Percentiles rank a stretch among this genome's conserved stretches.
Evolutionary conservation across 2,113 vertebrate genomes (phyloP).

Genomic region (Salvelinus namaycush): DNA sequence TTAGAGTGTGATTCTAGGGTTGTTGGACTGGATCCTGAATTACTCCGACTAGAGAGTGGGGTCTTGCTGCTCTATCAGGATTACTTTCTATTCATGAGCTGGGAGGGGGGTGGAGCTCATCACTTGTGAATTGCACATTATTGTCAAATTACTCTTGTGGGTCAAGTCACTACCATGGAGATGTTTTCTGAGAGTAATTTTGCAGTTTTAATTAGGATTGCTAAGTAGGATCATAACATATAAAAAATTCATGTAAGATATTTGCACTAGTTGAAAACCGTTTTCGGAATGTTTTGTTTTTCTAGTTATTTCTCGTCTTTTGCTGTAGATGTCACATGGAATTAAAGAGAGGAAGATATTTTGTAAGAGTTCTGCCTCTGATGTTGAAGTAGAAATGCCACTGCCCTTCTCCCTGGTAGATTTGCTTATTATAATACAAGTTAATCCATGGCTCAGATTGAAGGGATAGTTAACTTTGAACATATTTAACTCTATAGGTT

Average conservation of each 20-base stretch:
- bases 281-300: constrained; percentile 68
- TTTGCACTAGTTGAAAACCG: constrained; percentile 72
- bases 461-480: background rate
- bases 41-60: constrained; percentile 23
- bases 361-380: constrained; percentile 59
- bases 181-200: constrained; percentile 67
- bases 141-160: constrained; percentile 71
- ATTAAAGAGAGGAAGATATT: constrained; percentile 59
- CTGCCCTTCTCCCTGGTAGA: constrained; percentile 40
- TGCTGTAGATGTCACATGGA: constrained; percentile 63
- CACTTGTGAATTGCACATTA: constrained; percentile 71
- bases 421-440: constrained; percentile 40
- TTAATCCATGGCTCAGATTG: constrained; percentile 18
- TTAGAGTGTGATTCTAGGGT: constrained; percentile 8
- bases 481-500: too few relatives aligned
- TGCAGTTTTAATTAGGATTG: constrained; percentile 72
- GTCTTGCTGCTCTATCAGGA: constrained; percentile 20
- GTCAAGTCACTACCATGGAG: constrained; percentile 61
- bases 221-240: constrained; percentile 70
- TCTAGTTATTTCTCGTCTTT: constrained; percentile 61
- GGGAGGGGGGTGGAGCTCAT: constrained; percentile 48
- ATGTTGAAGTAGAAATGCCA: constrained; percentile 51
- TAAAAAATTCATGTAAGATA: constrained; percentile 76
- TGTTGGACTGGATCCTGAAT: constrained; percentile 17
- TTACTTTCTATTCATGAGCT: constrained; percentile 37